These are phyloP conservation scores for Palythoa caribaeorum DNA, from an alignment of 92 coral and sea anemone genomes.

Conservation along the genomic window DNA sequence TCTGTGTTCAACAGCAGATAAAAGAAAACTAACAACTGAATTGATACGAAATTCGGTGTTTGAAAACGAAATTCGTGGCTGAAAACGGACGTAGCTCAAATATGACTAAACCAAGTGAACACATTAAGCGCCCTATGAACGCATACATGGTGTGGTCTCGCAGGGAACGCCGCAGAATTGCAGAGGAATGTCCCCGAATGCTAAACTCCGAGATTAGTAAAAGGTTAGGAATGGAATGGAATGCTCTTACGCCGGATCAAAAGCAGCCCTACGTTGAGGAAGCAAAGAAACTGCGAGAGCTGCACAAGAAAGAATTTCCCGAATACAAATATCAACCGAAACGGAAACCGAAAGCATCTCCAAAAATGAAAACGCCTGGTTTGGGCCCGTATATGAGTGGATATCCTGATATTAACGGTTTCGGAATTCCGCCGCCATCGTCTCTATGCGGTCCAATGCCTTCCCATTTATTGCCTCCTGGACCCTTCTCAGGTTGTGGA, in stretches of 20 bases:
- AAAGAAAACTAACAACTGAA: conserved; percentile 1
- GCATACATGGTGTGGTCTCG: conserved; percentile 99
- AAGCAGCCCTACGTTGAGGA: conserved; percentile 98
- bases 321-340: conserved; percentile 99
- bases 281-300: conserved; percentile 90
- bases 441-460: conserved; percentile 82
- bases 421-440: conserved; percentile 84
- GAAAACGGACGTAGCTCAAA: not conserved
- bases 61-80: not conserved
- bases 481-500: conserved; percentile 81
- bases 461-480: conserved; percentile 79
- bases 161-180: conserved; percentile 95
- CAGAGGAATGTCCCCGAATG: conserved; percentile 99
- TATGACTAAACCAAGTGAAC: conserved; percentile 95
- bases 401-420: conserved; percentile 80
- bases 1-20: conserved; percentile 10
- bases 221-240: conserved; percentile 97
- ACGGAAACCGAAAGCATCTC: conserved; percentile 86
- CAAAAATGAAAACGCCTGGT: conserved; percentile 86
- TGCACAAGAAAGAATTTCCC: conserved; percentile 97
- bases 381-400: conserved; percentile 80
- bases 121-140: conserved; percentile 99
- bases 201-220: conserved; percentile 99
- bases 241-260: conserved; percentile 85
- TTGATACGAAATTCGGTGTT: conserved; percentile 3